Evolutionary conservation across 1,140 invertebrate species (phyloP).

Genomic region (Penaeus japonicus): DNA sequence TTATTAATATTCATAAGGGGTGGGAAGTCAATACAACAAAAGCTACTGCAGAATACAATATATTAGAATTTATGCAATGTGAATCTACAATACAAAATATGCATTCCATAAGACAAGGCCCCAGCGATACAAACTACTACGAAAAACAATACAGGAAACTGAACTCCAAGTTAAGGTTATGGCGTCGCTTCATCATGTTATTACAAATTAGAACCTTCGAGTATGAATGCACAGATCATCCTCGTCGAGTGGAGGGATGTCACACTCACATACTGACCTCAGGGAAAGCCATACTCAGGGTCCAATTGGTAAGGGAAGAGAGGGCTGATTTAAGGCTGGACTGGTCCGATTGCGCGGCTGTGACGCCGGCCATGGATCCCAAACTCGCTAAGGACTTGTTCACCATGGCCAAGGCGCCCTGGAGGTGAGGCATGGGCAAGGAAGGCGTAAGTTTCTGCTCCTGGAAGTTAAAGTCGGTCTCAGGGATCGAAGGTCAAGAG

Average conservation of each 20-base stretch:
- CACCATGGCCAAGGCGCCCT: constrained; percentile 19
- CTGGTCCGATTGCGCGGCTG: neutral
- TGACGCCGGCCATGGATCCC: neutral
- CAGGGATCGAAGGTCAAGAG: neutral
- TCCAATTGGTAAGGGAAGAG: constrained; percentile 38
- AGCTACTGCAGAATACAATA: too few relatives aligned
- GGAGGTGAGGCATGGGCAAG: constrained; percentile 21
- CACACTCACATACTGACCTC: constrained; percentile 24
- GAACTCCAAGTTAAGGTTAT: too few relatives aligned
- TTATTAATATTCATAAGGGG: too few relatives aligned
- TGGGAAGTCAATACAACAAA: too few relatives aligned
- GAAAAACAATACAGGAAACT: too few relatives aligned
- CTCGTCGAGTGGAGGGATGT: neutral
- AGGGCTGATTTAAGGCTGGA: constrained; percentile 17
- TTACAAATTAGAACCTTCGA: neutral
- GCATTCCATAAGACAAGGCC: too few relatives aligned
- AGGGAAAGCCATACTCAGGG: constrained; percentile 44
- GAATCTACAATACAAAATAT: too few relatives aligned
- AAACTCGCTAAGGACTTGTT: constrained; percentile 3
- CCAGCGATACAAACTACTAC: too few relatives aligned
- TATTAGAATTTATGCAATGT: too few relatives aligned
- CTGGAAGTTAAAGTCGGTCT: constrained; percentile 27
- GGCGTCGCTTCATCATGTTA: too few relatives aligned
- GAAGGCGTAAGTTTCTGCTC: neutral
- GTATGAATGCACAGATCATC: neutral